Conservation (phyloP, 2,797 vertebrate species). For the Poecilia wingei region DNA sequence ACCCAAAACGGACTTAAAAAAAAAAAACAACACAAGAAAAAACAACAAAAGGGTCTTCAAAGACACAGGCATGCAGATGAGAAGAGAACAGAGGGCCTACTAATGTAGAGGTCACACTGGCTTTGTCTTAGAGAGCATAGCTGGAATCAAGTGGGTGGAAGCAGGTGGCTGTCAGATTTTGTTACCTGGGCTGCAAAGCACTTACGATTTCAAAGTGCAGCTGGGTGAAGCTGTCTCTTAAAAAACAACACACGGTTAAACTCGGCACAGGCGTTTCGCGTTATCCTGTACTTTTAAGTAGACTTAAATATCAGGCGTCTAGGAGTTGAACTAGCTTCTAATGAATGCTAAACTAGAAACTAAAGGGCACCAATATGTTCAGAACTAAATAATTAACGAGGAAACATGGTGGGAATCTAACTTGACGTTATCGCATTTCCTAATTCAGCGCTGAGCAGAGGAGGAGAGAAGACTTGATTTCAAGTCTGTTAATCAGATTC, state of each 20-base stretch:
- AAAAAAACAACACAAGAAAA: background rate
- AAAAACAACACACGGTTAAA: background rate
- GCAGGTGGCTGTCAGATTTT: conserved; percentile 69
- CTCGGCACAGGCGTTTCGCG: background rate
- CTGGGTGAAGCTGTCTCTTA: conserved; percentile 20
- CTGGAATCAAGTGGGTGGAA: conserved; percentile 35
- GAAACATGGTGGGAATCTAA: conserved; percentile 33
- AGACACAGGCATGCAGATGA: conserved; percentile 57
- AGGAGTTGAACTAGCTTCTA: background rate
- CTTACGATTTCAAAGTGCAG: conserved; percentile 40
- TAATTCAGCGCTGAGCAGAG: conserved; percentile 40
- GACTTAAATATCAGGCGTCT: background rate
- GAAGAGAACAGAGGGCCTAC: conserved; percentile 36
- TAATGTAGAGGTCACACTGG: conserved; percentile 57
- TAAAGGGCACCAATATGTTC: background rate
- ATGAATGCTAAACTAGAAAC: background rate
- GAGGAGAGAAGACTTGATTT: too few relatives aligned
- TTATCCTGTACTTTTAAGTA: background rate
- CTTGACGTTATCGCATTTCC: conserved; percentile 39
- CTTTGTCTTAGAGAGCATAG: conserved; percentile 53
- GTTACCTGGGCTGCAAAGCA: conserved; percentile 50
- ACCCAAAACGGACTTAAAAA: conserved; percentile 50
- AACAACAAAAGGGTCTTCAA: conserved; percentile 45
- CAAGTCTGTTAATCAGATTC: conserved; percentile 74
- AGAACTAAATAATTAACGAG: background rate